Evolutionary conservation across 2,797 vertebrate genomes (phyloP), one percentile per base, ranked within the genome.

Genomic region (Anguilla pacifica): DNA sequence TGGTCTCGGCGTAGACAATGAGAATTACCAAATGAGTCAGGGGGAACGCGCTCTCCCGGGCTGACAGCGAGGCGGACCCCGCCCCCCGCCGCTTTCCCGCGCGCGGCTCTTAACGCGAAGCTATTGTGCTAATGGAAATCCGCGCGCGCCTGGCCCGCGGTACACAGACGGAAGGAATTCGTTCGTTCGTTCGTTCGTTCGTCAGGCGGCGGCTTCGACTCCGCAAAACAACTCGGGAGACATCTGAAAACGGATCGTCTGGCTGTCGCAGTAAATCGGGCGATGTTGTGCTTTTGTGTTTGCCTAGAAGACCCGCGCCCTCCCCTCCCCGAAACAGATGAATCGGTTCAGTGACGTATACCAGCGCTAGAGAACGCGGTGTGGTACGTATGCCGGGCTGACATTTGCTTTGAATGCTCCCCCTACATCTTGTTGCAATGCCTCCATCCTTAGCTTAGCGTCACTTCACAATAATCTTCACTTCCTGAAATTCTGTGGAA

Each of bases 1-100:
- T 64, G 67, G 88, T 85, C 86, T 81, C 51, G 79, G 46, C 85
- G 72, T 51, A 82, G 35, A 86, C 90, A 87, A 89, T 90, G 87
- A 87, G 87, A 92, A 90, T 86, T 83, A 89, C 86, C 88, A 87
- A 85, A 89, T 86, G 86, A 86, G 64, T 35, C 51, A 79, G 19
- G 55, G 13, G 79, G 86, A 61, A 77, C 79, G 86, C 67, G 85
- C 74, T 35, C 19, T 46, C 74, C 57, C 22, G 83, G 86, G 51
- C 46, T 82, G 88, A 79, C 86, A 87, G 61, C 22, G 10, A 84
- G 19, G 64, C 64, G 28, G 25, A 70, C 15, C 64, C 64, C 28
- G 79, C 1, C 4, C 31, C 43, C 43, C 43, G 43, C 43, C 43
- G 87, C 1, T 82, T n/a, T 10, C 2, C 1, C 6, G 46, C 25